Evolutionary conservation across 2,888 invertebrate species (phyloP), one percentile per base, ranked within the genome.

Genomic region (Cryptophagus acutangulus): DNA sequence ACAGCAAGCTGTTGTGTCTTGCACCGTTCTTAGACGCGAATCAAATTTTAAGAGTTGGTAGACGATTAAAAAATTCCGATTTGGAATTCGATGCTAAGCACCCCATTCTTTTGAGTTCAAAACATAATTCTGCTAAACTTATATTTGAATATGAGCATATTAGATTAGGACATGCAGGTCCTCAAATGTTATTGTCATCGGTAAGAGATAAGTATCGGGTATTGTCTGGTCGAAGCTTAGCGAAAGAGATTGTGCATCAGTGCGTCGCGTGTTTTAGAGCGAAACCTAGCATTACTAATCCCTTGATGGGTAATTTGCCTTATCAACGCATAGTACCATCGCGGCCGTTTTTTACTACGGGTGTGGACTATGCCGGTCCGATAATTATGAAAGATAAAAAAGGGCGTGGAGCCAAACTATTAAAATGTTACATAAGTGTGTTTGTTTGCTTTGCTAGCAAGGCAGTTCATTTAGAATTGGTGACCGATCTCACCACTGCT

Each of bases 281-380:
- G 16, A 50, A 51, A 13, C 51, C 52, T n/a, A 31, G 17, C 13
- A 15, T 30, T 17, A 4, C 16, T 2, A 25, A 47, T 35, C 43
- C 48, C 16, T n/a, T 45, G 16, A 54, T 51, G 51, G 54, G 50
- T 25, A 40, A 52, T 28, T 46, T 54, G 31, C 43, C 47, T 4
- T 8, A 12, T 13, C 8, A 24, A 9, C 25, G 51, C 10, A 28
- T 52, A 12, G 36, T 29, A 10, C 42, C 36, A 12, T 30, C 26
- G 6, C 20, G 25, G 12, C 51, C 51, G 1, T 55, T 55, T 42
- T 29, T n/a, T 1, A 40, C 36, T 12, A 31, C 38, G 5, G 53
- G 46, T 2, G 38, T 55, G 8, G 55, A 55, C 34, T 55, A 46
- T 36, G 44, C 42, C 6, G 54, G 54, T 8, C 51, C 51, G 6